Evolutionary conservation across 2,888 invertebrate genomes (phyloP).

Genomic region (Colletes collaris): DNA sequence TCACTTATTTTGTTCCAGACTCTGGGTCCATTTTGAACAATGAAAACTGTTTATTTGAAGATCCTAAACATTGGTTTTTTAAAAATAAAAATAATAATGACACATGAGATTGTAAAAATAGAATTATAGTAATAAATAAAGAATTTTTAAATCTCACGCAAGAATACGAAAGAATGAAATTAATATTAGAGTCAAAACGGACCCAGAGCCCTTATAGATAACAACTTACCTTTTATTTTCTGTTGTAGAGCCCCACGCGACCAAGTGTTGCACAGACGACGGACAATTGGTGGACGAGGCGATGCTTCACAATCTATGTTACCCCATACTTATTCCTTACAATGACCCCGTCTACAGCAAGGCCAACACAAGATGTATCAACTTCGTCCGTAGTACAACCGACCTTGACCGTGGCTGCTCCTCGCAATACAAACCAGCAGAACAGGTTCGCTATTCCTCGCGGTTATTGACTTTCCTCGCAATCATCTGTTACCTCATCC

Average conservation of each 20-base stretch:
- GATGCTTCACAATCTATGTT: conserved; percentile 75
- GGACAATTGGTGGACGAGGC: conserved; percentile 83
- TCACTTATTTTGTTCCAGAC: too few relatives aligned
- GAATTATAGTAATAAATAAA: too few relatives aligned
- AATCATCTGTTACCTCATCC: conserved; percentile 26
- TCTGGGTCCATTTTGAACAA: too few relatives aligned
- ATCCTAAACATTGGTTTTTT: too few relatives aligned
- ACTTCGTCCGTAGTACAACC: conserved; percentile 88
- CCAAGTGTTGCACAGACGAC: conserved; percentile 86
- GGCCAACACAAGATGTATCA: conserved; percentile 87
- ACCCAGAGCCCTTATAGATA: too few relatives aligned
- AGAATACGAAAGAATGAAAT: not conserved
- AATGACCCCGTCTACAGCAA: conserved; percentile 83
- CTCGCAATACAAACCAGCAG: conserved; percentile 85
- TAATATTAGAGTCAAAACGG: not conserved
- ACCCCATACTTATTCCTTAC: conserved; percentile 81
- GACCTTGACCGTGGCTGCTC: conserved; percentile 87
- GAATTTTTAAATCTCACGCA: too few relatives aligned
- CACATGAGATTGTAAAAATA: too few relatives aligned
- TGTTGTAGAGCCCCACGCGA: conserved; percentile 84
- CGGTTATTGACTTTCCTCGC: conserved; percentile 1
- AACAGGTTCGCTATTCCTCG: conserved; percentile 85
- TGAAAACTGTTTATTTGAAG: too few relatives aligned
- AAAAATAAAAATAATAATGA: too few relatives aligned
- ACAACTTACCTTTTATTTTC: not conserved